Base-by-base conservation (phyloP, 2,113 vertebrate species). In the Gulo gulo region DNA sequence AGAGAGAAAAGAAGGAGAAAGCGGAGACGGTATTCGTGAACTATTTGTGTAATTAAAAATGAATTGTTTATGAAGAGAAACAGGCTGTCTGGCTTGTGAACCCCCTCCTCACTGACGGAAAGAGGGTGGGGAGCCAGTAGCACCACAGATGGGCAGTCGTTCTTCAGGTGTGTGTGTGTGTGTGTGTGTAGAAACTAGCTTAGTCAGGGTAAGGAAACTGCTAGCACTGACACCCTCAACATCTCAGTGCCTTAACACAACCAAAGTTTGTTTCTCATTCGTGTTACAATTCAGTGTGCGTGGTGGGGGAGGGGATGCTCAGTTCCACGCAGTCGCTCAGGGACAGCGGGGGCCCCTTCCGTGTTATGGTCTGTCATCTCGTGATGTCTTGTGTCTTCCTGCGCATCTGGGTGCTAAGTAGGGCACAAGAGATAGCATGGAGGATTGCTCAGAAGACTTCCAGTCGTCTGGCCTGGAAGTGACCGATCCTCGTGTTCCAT, bases 11-110 rank as follows among this genome's bases (percentile, higher is more conserved):
- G 31, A 67, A 55, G 63, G 31, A 63, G 61, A 85, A 81, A 80
- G 82, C 69, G 63, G 42, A 88, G n/a, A 65, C 26, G 34, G 34
- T 31, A 31, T 90, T 80, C 61, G 55, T 73, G 55, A 42, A 89
- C 34, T 61, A 47, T 24, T 73, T 31, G 7, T 61, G n/a, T 67
- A 15, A 93, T 61, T 90, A 88, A 69, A 87, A 91, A 29, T 82
- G 81, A 79, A 96, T 92, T 73, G 83, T 73, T 86, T 65, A 69
- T 69, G 21, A 91, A 74, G 57, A 89, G 36, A 73, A 67, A n/a
- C 23, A 39, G 69, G 31, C 13, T 67, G 4, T 63, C 36, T 63
- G 31, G 50, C 57, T 71, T 31, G 20, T 7, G 55, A 79, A 50
- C 14, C 3, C 7, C 74, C 5, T 91, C 36, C 52, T 59, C 21